Evolutionary conservation across 1,140 invertebrate genomes (phyloP).

Genomic region (Maconellicoccus hirsutus): DNA sequence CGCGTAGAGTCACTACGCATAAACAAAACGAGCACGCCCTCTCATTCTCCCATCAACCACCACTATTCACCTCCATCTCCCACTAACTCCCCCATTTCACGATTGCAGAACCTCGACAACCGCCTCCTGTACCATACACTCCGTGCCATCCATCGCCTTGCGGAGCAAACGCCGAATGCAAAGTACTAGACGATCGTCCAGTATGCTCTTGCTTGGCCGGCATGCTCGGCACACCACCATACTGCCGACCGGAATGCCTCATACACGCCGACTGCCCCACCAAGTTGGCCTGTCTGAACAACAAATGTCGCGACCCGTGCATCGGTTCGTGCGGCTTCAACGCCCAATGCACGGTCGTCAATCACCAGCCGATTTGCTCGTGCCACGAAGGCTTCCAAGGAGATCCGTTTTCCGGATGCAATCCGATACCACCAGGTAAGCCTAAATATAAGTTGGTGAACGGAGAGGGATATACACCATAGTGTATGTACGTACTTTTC

Average conservation of each 20-base stretch:
- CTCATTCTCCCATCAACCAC: too few relatives aligned
- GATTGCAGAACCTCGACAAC: conserved; percentile 24
- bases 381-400: conserved; percentile 40
- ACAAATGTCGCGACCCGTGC: conserved; percentile 38
- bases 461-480: background rate
- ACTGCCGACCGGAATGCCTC: conserved; percentile 37
- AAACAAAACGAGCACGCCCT: too few relatives aligned
- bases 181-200: conserved; percentile 50
- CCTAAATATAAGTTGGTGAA: background rate
- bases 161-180: conserved; percentile 66
- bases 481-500: conserved; percentile 18
- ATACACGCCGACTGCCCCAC: conserved; percentile 36
- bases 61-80: too few relatives aligned
- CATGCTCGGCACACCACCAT: conserved; percentile 50
- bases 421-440: conserved; percentile 32
- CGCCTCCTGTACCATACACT: conserved; percentile 37
- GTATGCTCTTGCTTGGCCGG: conserved; percentile 63
- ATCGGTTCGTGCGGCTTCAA: conserved; percentile 37
- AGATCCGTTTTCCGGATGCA: conserved; percentile 38
- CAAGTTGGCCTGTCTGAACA: conserved; percentile 33
- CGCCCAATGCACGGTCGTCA: conserved; percentile 38
- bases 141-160: conserved; percentile 70
- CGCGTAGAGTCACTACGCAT: too few relatives aligned
- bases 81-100: background rate
- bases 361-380: conserved; percentile 37